Conservation (phyloP, 1,140 invertebrate genomes). For the Neodiprion pinetum region DNA sequence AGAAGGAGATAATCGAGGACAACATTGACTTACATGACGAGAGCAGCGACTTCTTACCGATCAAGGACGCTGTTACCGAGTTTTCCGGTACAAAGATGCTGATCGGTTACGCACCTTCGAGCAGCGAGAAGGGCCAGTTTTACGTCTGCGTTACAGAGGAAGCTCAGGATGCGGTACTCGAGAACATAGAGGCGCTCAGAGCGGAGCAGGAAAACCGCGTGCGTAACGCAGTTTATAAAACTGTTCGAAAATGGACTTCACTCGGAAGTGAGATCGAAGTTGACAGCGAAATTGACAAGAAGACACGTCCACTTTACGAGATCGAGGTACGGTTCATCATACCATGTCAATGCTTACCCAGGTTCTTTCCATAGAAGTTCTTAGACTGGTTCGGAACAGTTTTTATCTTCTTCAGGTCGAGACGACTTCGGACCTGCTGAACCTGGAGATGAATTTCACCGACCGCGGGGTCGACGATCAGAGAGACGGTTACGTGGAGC, state of each 20-base stretch:
- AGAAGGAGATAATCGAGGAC: slow-evolving; percentile 69
- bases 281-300: slow-evolving; percentile 60
- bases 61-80: slow-evolving; percentile 60
- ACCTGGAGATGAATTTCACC: slow-evolving; percentile 27
- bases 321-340: slow-evolving; percentile 66
- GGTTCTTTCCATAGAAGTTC: too few relatives aligned
- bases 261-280: slow-evolving; percentile 72
- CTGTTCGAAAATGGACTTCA: slow-evolving; percentile 65
- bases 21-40: slow-evolving; percentile 61
- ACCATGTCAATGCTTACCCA: slow-evolving; percentile 9
- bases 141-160: slow-evolving; percentile 71
- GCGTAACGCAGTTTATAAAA: slow-evolving; percentile 69
- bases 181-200: slow-evolving; percentile 64
- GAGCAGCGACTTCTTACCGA: slow-evolving; percentile 65
- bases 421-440: slow-evolving; percentile 36
- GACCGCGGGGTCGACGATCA: slow-evolving; percentile 63
- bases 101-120: slow-evolving; percentile 72
- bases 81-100: slow-evolving; percentile 67
- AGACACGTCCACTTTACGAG: slow-evolving; percentile 66
- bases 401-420: slow-evolving; percentile 30
- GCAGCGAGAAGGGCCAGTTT: slow-evolving; percentile 70
- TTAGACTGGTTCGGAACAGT: too few relatives aligned
- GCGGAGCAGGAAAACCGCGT: slow-evolving; percentile 69
- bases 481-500: slow-evolving; percentile 71
- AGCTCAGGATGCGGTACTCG: slow-evolving; percentile 56